Evolutionary conservation across 2,797 vertebrate genomes (phyloP), one percentile per base, ranked within the genome.

Genomic region (Serranus cabrilla): DNA sequence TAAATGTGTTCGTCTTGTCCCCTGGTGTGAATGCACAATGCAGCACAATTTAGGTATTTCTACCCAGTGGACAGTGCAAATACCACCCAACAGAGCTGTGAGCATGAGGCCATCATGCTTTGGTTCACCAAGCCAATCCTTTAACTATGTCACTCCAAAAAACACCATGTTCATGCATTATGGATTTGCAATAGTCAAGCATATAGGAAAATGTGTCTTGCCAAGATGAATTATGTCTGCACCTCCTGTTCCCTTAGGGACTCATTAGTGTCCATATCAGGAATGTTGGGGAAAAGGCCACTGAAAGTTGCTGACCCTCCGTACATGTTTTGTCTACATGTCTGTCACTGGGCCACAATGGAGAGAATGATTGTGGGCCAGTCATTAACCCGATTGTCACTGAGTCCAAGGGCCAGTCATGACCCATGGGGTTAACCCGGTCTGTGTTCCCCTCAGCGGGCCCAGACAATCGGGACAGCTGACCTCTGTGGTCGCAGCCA

Each of bases 251-350:
- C 87, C 89, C 91, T 72, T 39, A 11, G 91, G 88, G 88, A 80
- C 84, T 91, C 89, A 93, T 93, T 93, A 92, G 91, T 86, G 82
- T 93, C 87, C 78, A 43, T 93, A 88, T 87, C 84, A 78, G 88
- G 89, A 91, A 88, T 87, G 83, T 71, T 85, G 80, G 78, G 75
- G 77, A 81, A 82, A 84, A 83, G 84, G 77, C 73, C 80, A 80
- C 50, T 14, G 49, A 86, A 91, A 91, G 89, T 92, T 89, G 82
- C 86, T 87, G 90, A 91, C 87, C 90, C 81, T 85, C 79, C 77
- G 69, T 74, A 40, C 71, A 76, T 89, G 88, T 90, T 92, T 89
- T 90, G 87, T 89, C 90, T 93, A 76, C 70, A 39, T 85, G 84
- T 89, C 89, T 89, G 84, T 92, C 81, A 88, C 76, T 65, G 68